Evolutionary conservation across 2,113 vertebrate species (phyloP).

Genomic region (Tenebrosternarchus preto): DNA sequence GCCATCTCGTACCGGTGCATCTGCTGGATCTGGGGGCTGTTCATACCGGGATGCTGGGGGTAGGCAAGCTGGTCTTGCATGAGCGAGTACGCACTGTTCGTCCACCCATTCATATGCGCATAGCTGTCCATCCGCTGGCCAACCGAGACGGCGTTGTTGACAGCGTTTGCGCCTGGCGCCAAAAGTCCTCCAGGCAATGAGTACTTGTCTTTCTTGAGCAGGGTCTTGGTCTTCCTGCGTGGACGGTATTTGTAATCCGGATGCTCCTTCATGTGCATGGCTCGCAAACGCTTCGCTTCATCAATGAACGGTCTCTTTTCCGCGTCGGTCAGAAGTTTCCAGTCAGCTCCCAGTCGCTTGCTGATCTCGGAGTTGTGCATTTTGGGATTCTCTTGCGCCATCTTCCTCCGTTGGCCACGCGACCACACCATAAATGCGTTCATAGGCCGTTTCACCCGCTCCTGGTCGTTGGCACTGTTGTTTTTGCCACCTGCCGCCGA

Average conservation of each 20-base stretch:
- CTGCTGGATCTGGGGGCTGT: conserved; percentile 91
- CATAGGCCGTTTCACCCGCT: conserved; percentile 96
- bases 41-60: conserved; percentile 91
- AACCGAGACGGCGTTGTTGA: conserved; percentile 86
- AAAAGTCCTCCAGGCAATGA: conserved; percentile 88
- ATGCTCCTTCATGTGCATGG: conserved; percentile 99
- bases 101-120: conserved; percentile 96
- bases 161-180: conserved; percentile 78
- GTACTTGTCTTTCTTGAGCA: conserved; percentile 99
- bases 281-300: conserved; percentile 94
- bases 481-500: conserved; percentile 73
- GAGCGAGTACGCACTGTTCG: conserved; percentile 94
- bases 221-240: conserved; percentile 97
- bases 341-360: conserved; percentile 95
- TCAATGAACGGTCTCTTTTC: conserved; percentile 98
- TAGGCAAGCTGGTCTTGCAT: conserved; percentile 97
- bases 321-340: conserved; percentile 95
- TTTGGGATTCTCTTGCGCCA: conserved; percentile 98
- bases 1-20: conserved; percentile 98
- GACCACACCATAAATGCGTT: conserved; percentile 99
- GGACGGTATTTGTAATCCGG: conserved; percentile 99
- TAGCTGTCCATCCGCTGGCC: conserved; percentile 91
- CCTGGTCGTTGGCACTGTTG: conserved; percentile 81
- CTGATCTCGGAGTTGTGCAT: conserved; percentile 99
- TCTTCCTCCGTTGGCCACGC: conserved; percentile 92